Base-by-base conservation (phyloP, 2,113 vertebrate genomes). In the Microtus ochrogaster region DNA sequence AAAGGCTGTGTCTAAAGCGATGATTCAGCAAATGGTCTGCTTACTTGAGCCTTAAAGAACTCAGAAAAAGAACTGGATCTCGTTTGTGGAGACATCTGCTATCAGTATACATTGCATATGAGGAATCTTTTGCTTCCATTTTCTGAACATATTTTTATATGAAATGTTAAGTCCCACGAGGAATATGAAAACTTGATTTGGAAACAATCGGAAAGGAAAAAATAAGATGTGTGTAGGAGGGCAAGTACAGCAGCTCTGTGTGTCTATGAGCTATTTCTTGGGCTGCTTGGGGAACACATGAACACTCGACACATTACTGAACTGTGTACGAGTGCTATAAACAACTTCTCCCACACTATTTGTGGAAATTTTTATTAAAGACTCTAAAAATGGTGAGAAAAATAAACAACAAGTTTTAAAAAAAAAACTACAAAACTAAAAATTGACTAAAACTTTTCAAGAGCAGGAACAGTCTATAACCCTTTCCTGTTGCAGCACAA, bases 61-160 rank as follows among this genome's bases (percentile, higher is more conserved):
- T n/a, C n/a, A n/a, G n/a, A n/a, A n/a, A n/a, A 85, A 91, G 36
- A 77, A 33, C 28, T 65, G 22, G 44, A 70, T 81, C 44, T 81
- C 58, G 78, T 83, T 66, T 68, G 41, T 88, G 61, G 52, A 44
- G 86, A 76, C 21, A 73, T 7, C 76, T 39, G 61, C 30, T 76
- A 21, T 76, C 28, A 87, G 41, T 22, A 66, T 66, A 61, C n/a
- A 44, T 22, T 28, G 52, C 49, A 49, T 58, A 63, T 74, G 68
- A 77, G 63, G 41, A 91, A 72, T 91, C 33, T 76, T 33, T 55
- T 55, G 13, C 26, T 88, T 82, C 19, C 44, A 63, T 36, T 47
- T 96, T 87, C 73, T 90, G 30, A 96, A 77, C 52, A 70, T 76
- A 77, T 52, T 68, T 58, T 55, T 47, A 52, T 83, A 16, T 76